Evolutionary conservation across 37 sponge, comb jelly and placozoan species (phyloP).

Genomic region (Petrosia ficiformis): DNA sequence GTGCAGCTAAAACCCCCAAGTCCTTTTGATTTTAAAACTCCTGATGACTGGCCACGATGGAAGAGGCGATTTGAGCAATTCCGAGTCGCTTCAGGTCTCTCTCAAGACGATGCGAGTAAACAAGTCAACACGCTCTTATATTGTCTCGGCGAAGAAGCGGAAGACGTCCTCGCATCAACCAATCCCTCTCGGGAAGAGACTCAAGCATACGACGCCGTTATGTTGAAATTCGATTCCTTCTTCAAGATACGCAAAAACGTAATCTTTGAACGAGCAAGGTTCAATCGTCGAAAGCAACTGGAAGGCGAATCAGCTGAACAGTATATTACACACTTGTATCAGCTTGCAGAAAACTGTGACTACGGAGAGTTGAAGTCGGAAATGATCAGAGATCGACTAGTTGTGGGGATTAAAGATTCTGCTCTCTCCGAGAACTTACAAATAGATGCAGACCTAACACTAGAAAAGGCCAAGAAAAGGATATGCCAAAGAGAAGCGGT

Average conservation of each 20-base stretch:
- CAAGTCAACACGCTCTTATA: too few species aligned
- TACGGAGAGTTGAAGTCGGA: too few species aligned
- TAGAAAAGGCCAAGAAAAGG: slow-evolving; percentile 15
- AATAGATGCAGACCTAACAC: slow-evolving; percentile 12
- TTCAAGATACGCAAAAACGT: too few species aligned
- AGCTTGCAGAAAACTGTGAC: too few species aligned
- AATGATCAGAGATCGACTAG: slow-evolving; percentile 30
- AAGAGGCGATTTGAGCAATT: slow-evolving; percentile 4
- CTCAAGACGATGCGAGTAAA: background rate
- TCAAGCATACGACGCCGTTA: too few species aligned
- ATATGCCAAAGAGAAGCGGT: slow-evolving; percentile 22
- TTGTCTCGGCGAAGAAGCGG: slow-evolving; percentile 22
- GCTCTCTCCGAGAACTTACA: too few species aligned
- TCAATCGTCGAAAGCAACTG: slow-evolving; percentile 4
- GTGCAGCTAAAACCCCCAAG: too few species aligned
- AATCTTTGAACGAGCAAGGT: slow-evolving; percentile 19
- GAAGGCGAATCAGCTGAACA: slow-evolving; percentile 5
- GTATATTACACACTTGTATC: background rate
- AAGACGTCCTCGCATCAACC: slow-evolving; percentile 2
- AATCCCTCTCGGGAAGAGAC: slow-evolving; percentile 7
- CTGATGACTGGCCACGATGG: slow-evolving; percentile 15
- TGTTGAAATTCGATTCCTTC: too few species aligned
- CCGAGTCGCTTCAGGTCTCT: slow-evolving; percentile 8
- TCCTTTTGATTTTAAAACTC: too few species aligned
- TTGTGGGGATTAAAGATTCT: slow-evolving; percentile 14